phyloP scores from a whole-genome alignment of 2,113 vertebrate species.

The Odontophorus gujanensis region DNA sequence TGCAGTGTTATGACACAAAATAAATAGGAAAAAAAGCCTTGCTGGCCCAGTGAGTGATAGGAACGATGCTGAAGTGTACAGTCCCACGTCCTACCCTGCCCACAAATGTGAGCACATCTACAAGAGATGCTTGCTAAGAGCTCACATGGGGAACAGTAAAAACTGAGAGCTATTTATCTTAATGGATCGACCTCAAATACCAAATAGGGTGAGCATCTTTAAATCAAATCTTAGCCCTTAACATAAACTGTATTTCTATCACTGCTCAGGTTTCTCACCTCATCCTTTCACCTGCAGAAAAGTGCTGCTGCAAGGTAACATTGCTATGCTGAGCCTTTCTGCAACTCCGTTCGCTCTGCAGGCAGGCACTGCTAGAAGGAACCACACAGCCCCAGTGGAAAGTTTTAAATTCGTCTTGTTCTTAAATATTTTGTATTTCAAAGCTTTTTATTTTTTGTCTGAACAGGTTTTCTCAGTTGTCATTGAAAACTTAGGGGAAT shows the following conservation, averaged over 20 bases:
- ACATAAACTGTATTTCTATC: not conserved
- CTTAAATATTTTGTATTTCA: not conserved
- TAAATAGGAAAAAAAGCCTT: not conserved
- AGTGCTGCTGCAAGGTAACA: not conserved
- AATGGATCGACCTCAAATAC: not conserved
- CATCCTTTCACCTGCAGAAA: not conserved
- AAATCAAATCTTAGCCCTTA: not conserved
- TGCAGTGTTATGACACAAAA: not conserved
- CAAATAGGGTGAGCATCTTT: not conserved
- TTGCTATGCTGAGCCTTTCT: not conserved
- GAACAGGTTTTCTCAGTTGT: not conserved
- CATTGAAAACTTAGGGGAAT: not conserved
- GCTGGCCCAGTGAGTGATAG: accelerated
- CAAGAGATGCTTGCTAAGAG: not conserved
- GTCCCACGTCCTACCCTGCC: not conserved
- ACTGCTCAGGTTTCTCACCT: not conserved
- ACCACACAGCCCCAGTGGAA: not conserved
- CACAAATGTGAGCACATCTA: accelerated
- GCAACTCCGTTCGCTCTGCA: accelerated
- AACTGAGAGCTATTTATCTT: not conserved
- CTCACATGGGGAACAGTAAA: not conserved
- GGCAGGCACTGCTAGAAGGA: not conserved
- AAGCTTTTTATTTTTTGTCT: not conserved
- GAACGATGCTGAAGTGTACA: not conserved
- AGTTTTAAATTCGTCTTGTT: not conserved